A percentile compares a stretch with the other conserved stretches of the same genome.
These are phyloP conservation scores for Pampus argenteus DNA, from an alignment of 2,797 vertebrate genomes.

Conservation along the genomic window DNA sequence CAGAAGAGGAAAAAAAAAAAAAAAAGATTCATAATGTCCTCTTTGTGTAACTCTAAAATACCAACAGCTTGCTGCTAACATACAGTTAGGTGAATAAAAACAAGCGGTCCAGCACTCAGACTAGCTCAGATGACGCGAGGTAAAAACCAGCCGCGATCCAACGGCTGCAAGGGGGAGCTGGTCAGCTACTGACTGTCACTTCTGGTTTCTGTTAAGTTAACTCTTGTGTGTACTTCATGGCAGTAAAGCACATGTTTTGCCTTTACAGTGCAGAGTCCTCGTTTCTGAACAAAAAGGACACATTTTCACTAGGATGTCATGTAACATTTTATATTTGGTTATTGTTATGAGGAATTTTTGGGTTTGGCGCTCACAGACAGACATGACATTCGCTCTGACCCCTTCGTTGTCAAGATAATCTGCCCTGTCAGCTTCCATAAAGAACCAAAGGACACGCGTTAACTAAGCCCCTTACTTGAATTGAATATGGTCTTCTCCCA, in stretches of 20 bases:
- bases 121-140: no score
- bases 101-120: no score
- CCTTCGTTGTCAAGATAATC: slow-evolving; percentile 71
- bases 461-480: slow-evolving; percentile 77
- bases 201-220: background rate
- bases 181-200: background rate
- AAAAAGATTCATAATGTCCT: background rate
- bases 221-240: slow-evolving; percentile 19
- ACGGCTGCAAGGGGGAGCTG: background rate
- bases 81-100: no score
- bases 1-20: no score
- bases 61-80: background rate
- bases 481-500: slow-evolving; percentile 50
- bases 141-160: background rate
- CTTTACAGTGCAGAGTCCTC: background rate
- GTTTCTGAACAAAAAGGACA: slow-evolving; percentile 45
- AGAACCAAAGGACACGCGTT: slow-evolving; percentile 64
- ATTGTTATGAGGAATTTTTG: slow-evolving; percentile 62
- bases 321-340: slow-evolving; percentile 51
- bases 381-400: slow-evolving; percentile 70
- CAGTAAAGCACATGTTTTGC: slow-evolving; percentile 20
- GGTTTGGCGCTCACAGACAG: slow-evolving; percentile 62
- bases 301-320: slow-evolving; percentile 35
- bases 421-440: slow-evolving; percentile 76
- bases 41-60: slow-evolving; percentile 14